Percentiles rank a stretch among this genome's conserved stretches.
Evolutionary conservation across 2,113 vertebrate genomes (phyloP).

Genomic region (Athene cunicularia): DNA sequence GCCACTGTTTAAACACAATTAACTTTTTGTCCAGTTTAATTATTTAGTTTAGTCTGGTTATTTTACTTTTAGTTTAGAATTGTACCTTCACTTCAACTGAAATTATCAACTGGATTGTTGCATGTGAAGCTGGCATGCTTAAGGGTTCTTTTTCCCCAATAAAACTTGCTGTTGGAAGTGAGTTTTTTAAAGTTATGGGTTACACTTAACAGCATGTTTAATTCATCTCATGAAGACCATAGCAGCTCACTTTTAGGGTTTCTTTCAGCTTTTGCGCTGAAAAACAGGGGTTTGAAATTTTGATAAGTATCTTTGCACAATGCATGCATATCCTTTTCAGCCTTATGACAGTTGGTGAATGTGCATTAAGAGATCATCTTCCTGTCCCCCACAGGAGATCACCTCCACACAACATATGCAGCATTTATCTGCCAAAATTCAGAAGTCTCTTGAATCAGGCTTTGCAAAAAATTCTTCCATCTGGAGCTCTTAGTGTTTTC

Average conservation of each 20-base stretch:
- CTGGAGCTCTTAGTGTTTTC: constrained; percentile 60
- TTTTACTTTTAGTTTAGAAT: not conserved
- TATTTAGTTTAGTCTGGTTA: not conserved
- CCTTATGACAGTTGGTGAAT: constrained; percentile 43
- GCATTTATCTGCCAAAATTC: constrained; percentile 71
- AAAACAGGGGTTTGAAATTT: constrained; percentile 8
- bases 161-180: not conserved
- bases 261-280: not conserved
- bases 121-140: not conserved
- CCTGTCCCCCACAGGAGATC: constrained; percentile 69
- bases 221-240: not conserved
- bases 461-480: constrained; percentile 65
- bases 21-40: not conserved
- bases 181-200: not conserved
- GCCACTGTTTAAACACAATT: not conserved
- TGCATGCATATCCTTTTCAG: constrained; percentile 12
- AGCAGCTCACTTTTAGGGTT: not conserved
- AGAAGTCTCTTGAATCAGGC: constrained; percentile 62
- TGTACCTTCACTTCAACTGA: not conserved
- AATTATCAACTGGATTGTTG: not conserved
- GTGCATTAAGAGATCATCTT: constrained; percentile 72
- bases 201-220: not conserved
- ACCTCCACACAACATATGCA: constrained; percentile 76
- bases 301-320: not conserved
- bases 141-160: not conserved